Conservation (phyloP, 2,113 vertebrate species). For the Paramisgurnus dabryanus region DNA sequence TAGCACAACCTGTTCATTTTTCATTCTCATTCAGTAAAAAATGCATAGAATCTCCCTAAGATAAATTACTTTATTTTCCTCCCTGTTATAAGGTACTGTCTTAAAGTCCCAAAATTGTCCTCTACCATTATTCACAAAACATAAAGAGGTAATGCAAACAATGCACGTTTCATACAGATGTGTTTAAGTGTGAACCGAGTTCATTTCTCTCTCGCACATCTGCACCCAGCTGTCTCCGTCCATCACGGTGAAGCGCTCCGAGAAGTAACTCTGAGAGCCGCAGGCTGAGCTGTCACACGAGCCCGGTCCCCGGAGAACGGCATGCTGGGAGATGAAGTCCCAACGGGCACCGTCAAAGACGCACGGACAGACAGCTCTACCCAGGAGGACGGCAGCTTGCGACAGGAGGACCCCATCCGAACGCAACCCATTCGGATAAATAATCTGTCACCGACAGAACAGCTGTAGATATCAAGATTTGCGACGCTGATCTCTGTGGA, state of each 20-base stretch:
- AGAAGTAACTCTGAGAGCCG: not conserved
- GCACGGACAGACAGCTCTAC: constrained; percentile 40
- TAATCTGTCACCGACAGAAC: constrained; percentile 9
- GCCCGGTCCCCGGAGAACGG: constrained; percentile 25
- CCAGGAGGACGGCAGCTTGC: constrained; percentile 32
- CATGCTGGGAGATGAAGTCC: constrained; percentile 53
- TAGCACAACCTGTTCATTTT: no score
- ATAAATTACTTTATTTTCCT: no score
- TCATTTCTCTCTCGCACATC: not conserved
- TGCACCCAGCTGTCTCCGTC: constrained; percentile 24
- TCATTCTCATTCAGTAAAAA: no score
- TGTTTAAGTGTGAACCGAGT: not conserved
- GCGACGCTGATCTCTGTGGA: not conserved
- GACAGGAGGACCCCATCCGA: not conserved
- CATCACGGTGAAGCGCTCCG: not conserved
- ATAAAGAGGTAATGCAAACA: no score
- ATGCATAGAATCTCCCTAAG: no score
- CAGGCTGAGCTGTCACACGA: constrained; percentile 42
- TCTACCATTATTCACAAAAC: no score
- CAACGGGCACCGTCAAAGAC: constrained; percentile 32
- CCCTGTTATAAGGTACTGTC: no score
- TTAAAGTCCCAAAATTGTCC: no score
- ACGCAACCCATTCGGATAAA: not conserved
- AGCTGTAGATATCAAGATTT: constrained; percentile 1
- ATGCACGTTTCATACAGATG: not conserved